Base-by-base conservation (phyloP, 1,140 invertebrate species). In the Solen grandis region DNA sequence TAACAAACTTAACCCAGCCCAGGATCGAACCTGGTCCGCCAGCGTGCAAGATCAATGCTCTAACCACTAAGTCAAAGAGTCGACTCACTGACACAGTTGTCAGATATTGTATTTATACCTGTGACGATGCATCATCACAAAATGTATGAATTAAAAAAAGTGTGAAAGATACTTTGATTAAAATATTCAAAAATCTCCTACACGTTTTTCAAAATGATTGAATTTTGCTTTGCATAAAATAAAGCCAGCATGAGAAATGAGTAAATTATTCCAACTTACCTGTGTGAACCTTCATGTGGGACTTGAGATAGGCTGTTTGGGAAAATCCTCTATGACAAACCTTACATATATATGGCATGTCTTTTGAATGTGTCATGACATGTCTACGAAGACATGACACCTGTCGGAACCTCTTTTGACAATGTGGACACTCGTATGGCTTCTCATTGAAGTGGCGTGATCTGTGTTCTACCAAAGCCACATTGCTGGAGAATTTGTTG, bases 211-310 rank as follows among this genome's bases (percentile, higher is more conserved):
- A n/a, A n/a, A n/a, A n/a, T n/a, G n/a, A n/a, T n/a, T n/a, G n/a
- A n/a, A n/a, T n/a, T n/a, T n/a, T n/a, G n/a, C n/a, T n/a, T n/a
- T n/a, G n/a, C n/a, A n/a, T n/a, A n/a, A n/a, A n/a, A n/a, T n/a
- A n/a, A n/a, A n/a, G n/a, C 41, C 19, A 46, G 41, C 8, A 46
- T 19, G 19, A 46, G 41, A 46, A 46, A 46, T 46, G 41, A 46
- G 19, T 46, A 10, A 10, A 46, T 46, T 46, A 19, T 46, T 19
- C 41, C 41, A 46, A 10, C 41, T 68, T 80, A 90, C 90, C 90
- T 87, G 90, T 91, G 68, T 91, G 90, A 14, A 83, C 76, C 77
- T 88, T 89, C 85, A 88, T 89, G 70, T 91, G 90, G 10, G 90
- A 91, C 41, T 84, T 86, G 10, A 91, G 85, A 72, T 91, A 91